Base-by-base conservation (phyloP, 92 coral and sea anemone genomes). In the Pocillopora meandrina region DNA sequence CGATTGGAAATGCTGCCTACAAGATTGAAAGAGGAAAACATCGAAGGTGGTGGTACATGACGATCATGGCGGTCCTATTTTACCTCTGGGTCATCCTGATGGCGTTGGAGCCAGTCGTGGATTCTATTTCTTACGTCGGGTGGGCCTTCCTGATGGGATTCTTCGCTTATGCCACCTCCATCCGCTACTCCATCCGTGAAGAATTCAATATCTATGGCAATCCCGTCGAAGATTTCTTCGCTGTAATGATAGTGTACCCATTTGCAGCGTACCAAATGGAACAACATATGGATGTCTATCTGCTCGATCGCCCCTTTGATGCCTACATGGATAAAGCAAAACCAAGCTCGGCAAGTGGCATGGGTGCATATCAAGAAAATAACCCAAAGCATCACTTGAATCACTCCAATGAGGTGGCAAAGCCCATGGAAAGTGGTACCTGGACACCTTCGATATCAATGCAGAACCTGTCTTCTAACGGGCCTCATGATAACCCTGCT, bases 1-100 rank as follows among this genome's bases (percentile, higher is more conserved):
- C 94, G 2, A 87, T 84, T 64, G 93, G 98, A 17, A 89, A 92
- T 78, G 98, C 97, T 58, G 95, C 97, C 52, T 90, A 87, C 60
- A 95, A 89, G 74, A 60, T 91, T 17, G 56, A 58, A 20, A 73
- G 31, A 26, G 31, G 83, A 12, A 77, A 71, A 74, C 74, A 84
- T 16, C 61, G 85, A 35, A 20, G 47, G 42, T 91, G 89, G 90
- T 86, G 85, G 18, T 93, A 92, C 95, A 91, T 89, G 98, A 57
- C 87, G 56, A 55, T 87, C 15, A 55, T 91, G 18, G 97, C 98
- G 10, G 67, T 95, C 12, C 88, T 94, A 16, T 93, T 95, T 79
- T 95, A 95, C 79, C 81, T 75, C 16, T 95, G 98, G 93, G 67
- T 90, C 61, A 55, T 89, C 12, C 90, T 93, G 7, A 91, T 93